phyloP scores from a whole-genome alignment of 2,888 invertebrate genomes.

The Pachliopta kotzebuea region DNA sequence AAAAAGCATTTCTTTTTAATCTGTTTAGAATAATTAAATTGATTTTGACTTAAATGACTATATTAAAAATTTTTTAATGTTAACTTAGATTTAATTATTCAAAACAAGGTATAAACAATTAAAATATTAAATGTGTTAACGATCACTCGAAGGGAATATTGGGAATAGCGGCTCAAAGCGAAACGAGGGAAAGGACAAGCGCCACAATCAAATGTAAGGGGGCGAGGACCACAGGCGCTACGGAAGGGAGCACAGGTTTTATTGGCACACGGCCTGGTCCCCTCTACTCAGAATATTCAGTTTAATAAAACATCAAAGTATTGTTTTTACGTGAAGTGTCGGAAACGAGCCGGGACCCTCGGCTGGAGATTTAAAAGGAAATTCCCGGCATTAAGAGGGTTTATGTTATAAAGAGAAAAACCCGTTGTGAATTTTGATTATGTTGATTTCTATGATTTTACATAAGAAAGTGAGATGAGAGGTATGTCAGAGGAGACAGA shows the following conservation, averaged over 20 bases:
- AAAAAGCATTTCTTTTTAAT: too few species aligned
- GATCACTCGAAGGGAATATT: constrained; percentile 12
- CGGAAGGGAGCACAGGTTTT: constrained; percentile 11
- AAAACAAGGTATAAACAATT: background rate
- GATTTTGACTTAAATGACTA: too few species aligned
- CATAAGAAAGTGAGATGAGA: too few species aligned
- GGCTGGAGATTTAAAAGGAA: background rate
- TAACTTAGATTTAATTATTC: too few species aligned
- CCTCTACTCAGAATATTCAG: constrained; percentile 26
- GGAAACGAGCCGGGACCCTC: constrained; percentile 3
- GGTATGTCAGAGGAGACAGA: too few species aligned
- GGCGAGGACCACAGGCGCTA: constrained; percentile 25
- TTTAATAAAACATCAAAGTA: constrained; percentile 31
- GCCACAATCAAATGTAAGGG: constrained; percentile 31
- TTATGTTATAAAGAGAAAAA: too few species aligned
- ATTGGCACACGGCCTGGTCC: constrained; percentile 7
- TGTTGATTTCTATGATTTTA: too few species aligned
- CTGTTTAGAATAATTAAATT: too few species aligned
- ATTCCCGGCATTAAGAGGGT: too few species aligned
- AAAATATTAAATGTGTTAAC: constrained; percentile 18
- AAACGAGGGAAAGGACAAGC: constrained; percentile 30
- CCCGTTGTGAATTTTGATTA: too few species aligned
- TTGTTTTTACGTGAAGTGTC: constrained; percentile 9
- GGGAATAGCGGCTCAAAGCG: constrained; percentile 28
- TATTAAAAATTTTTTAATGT: too few species aligned